A percentile compares a stretch with the other conserved stretches of the same genome.
Conservation (phyloP, 30 jellyfish, hydroid and myxozoan genomes). For the Pseudorhiza aurosa region DNA sequence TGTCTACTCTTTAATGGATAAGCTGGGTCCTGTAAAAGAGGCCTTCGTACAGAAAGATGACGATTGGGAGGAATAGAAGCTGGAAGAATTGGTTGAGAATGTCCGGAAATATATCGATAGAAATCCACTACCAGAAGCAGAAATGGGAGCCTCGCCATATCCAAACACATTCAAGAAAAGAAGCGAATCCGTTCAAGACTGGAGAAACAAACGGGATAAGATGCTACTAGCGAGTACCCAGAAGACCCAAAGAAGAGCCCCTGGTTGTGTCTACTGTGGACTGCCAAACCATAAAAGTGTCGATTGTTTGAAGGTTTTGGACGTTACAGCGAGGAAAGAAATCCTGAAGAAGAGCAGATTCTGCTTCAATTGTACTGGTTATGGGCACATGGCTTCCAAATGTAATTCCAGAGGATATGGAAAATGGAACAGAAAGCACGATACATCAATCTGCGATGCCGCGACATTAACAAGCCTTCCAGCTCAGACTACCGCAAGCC, state of each 20-base stretch:
- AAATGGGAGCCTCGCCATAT: not conserved
- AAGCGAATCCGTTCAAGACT: constrained; percentile 28
- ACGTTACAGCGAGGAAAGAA: constrained; percentile 43
- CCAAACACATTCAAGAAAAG: not conserved
- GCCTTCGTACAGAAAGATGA: constrained; percentile 22
- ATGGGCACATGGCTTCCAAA: constrained; percentile 21
- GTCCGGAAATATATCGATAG: constrained; percentile 31
- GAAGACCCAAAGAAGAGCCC: constrained; percentile 33
- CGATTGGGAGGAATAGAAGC: constrained; percentile 47
- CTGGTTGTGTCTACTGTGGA: constrained; percentile 62
- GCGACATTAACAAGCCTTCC: constrained; percentile 30
- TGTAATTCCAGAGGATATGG: constrained; percentile 22
- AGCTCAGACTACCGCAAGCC: not conserved
- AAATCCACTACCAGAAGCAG: constrained; percentile 11
- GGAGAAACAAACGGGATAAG: constrained; percentile 52
- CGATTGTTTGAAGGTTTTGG: constrained; percentile 59
- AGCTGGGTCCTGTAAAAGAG: constrained; percentile 58
- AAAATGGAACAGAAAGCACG: constrained; percentile 22
- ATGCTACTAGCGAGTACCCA: constrained; percentile 5
- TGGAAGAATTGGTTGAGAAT: constrained; percentile 46
- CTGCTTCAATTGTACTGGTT: constrained; percentile 37
- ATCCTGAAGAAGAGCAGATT: constrained; percentile 42
- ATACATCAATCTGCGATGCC: constrained; percentile 55
- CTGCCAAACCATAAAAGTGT: constrained; percentile 40
- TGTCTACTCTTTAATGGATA: constrained; percentile 44